Evolutionary conservation across 1,140 invertebrate genomes (phyloP).

Genomic region (Achroia grisella): DNA sequence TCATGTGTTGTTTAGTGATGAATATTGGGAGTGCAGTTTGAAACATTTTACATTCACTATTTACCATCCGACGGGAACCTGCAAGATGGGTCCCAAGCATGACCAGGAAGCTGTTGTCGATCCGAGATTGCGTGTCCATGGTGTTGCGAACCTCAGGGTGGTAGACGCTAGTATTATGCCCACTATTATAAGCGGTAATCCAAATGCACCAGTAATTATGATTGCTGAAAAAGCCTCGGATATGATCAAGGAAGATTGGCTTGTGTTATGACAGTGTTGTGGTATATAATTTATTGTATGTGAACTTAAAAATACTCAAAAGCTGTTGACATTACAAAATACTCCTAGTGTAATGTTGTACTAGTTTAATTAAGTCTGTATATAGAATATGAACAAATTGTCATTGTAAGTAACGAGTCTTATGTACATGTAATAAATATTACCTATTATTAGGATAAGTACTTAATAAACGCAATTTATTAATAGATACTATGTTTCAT

Average conservation of each 20-base stretch:
- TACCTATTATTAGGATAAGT: neutral
- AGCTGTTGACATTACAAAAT: slow-evolving; percentile 43
- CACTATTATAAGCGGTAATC: slow-evolving; percentile 85
- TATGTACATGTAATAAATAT: slow-evolving; percentile 11
- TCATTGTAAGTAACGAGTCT: slow-evolving; percentile 21
- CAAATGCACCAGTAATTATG: slow-evolving; percentile 86
- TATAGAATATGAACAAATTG: neutral
- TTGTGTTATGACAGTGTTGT: slow-evolving; percentile 57
- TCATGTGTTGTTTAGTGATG: slow-evolving; percentile 82
- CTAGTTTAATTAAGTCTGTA: slow-evolving; percentile 2
- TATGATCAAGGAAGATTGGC: slow-evolving; percentile 87
- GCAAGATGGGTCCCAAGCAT: slow-evolving; percentile 87
- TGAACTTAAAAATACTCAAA: slow-evolving; percentile 3
- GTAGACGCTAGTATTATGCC: slow-evolving; percentile 89
- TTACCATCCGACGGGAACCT: slow-evolving; percentile 89
- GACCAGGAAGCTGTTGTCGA: slow-evolving; percentile 89
- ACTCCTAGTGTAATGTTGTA: slow-evolving; percentile 15
- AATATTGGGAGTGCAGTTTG: slow-evolving; percentile 90
- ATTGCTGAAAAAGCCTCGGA: slow-evolving; percentile 87
- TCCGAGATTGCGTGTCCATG: slow-evolving; percentile 82
- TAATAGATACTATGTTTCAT: neutral
- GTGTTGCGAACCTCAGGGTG: slow-evolving; percentile 81
- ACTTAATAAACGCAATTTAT: slow-evolving; percentile 1
- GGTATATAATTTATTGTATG: slow-evolving; percentile 26
- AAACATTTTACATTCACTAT: slow-evolving; percentile 90